A percentile compares a stretch with the other conserved stretches of the same genome.
phyloP scores from a whole-genome alignment of 2,888 invertebrate species.

The Bembecia ichneumoniformis region DNA sequence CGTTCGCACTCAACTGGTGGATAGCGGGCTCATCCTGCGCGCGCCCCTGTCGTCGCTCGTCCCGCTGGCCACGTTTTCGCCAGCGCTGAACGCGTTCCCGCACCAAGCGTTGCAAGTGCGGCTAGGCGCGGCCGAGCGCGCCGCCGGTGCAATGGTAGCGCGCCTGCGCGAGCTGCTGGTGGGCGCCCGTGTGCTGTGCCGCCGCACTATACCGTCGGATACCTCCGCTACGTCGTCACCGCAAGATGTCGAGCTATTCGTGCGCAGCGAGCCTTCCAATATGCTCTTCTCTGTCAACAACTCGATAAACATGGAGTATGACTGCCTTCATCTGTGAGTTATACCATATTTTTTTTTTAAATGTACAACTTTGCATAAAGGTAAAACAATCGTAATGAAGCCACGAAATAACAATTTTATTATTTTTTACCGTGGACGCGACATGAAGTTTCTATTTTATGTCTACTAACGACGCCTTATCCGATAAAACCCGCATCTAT shows the following conservation, averaged over 20 bases:
- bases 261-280: slow-evolving; percentile 75
- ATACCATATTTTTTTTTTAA: background rate
- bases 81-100: slow-evolving; percentile 71
- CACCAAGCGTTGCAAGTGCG: slow-evolving; percentile 72
- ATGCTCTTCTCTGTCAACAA: slow-evolving; percentile 80
- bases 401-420: too few species aligned
- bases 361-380: too few species aligned
- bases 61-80: slow-evolving; percentile 58
- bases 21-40: slow-evolving; percentile 58
- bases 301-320: slow-evolving; percentile 75
- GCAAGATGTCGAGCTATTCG: slow-evolving; percentile 78
- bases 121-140: slow-evolving; percentile 71
- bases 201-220: slow-evolving; percentile 29
- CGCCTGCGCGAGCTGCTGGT: slow-evolving; percentile 75
- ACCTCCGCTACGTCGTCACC: slow-evolving; percentile 32
- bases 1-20: slow-evolving; percentile 58
- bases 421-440: too few species aligned
- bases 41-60: slow-evolving; percentile 62
- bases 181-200: slow-evolving; percentile 55
- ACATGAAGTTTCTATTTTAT: too few species aligned
- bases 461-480: too few species aligned
- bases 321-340: slow-evolving; percentile 58
- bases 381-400: too few species aligned
- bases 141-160: slow-evolving; percentile 59
- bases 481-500: too few species aligned